Base-by-base conservation (phyloP, 2,113 vertebrate species). In the Butorides virescens region DNA sequence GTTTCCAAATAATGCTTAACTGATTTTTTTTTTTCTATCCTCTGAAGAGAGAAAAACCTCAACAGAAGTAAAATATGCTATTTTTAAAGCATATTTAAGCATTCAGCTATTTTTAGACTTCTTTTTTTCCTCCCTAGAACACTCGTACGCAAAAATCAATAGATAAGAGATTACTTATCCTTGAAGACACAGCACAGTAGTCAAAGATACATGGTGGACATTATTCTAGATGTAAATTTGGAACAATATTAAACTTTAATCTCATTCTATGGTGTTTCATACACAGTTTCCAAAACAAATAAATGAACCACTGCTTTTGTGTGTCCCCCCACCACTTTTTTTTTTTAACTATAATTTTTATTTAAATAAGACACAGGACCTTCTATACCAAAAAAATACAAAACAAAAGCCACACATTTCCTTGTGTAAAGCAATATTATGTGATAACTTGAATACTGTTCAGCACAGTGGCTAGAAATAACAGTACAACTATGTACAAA, bases 291-390 rank as follows among this genome's bases (percentile, higher is more conserved):
- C 50, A 85, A 95, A 88, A 81, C 85, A 94, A 95, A 74, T 39
- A 73, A 82, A 95, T 23, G 67, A 95, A 53, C 53, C 56, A 81
- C 81, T 79, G 74, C 72, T 90, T 79, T 66, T 84, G 19, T 59
- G 29, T 70, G 37, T 67, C 8, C 42, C 53, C 52, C 47, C 89
- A 62, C 53, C 76, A 56, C 29, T 56, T 39, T 59, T 91, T 98
- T 42, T 98, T 91, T 98, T 98, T 94, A 98, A 96, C 98, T 98
- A 98, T 98, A 98, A 96, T 97, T 99, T 96, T 99, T 99, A 99
- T 99, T 99, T 98, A 98, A 99, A 99, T 99, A 99, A 99, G 98
- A 98, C 98, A 99, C 98, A 98, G 97, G 98, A 98, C 98, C 97
- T 97, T 98, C 98, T 99, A 98, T 99, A 99, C 98, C 95, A 98